Evolutionary conservation across 1,140 invertebrate species (phyloP).

Genomic region (Drosophila cardini): DNA sequence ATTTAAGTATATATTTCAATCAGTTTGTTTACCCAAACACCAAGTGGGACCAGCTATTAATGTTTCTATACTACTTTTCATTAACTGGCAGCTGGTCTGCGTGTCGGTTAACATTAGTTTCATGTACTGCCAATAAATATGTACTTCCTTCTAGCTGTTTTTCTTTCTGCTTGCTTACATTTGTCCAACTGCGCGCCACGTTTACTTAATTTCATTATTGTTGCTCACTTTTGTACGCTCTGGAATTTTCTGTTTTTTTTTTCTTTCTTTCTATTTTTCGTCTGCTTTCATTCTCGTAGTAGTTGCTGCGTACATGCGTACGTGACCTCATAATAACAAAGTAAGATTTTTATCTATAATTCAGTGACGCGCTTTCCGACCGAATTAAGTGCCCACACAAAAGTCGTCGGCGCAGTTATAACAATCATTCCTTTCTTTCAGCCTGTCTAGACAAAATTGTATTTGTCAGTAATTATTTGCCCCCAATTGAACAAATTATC

Average conservation of each 20-base stretch:
- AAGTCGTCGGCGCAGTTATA: slow-evolving; percentile 27
- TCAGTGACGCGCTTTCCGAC: slow-evolving; percentile 57
- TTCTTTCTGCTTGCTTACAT: slow-evolving; percentile 58
- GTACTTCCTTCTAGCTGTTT: slow-evolving; percentile 53
- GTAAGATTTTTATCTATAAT: slow-evolving; percentile 82
- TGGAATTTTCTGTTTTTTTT: slow-evolving; percentile 14
- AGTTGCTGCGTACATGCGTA: slow-evolving; percentile 52
- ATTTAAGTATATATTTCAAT: slow-evolving; percentile 25
- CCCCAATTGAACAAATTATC: slow-evolving; percentile 45
- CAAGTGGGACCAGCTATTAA: background rate
- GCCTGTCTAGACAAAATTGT: slow-evolving; percentile 71
- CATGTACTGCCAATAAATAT: slow-evolving; percentile 77
- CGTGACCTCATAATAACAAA: slow-evolving; percentile 79
- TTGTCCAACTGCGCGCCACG: slow-evolving; percentile 63
- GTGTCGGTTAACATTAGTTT: slow-evolving; percentile 72
- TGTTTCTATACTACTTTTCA: slow-evolving; percentile 39
- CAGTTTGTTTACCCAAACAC: slow-evolving; percentile 11
- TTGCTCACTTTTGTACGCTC: slow-evolving; percentile 47
- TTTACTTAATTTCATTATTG: slow-evolving; percentile 80
- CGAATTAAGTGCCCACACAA: slow-evolving; percentile 39
- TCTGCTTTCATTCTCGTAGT: slow-evolving; percentile 19
- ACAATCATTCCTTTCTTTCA: slow-evolving; percentile 51
- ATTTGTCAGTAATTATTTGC: slow-evolving; percentile 72
- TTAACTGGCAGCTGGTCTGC: slow-evolving; percentile 55
- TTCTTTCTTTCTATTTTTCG: slow-evolving; percentile 4